phyloP scores from a whole-genome alignment of 2,888 invertebrate genomes.

The Rotaria socialis region DNA sequence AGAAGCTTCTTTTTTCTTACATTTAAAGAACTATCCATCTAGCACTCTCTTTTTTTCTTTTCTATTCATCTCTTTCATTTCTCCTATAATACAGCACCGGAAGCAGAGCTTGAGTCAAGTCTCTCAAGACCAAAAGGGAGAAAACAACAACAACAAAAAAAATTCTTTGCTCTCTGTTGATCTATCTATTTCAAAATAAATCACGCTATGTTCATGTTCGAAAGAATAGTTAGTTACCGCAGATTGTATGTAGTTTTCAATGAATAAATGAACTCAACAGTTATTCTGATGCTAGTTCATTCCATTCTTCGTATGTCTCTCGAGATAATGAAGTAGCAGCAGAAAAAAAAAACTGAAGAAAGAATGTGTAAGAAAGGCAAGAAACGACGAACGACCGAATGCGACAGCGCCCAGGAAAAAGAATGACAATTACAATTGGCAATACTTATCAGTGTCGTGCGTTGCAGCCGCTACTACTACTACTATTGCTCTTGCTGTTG shows the following conservation, averaged over 20 bases:
- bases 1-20: not conserved
- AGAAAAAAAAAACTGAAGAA: not conserved
- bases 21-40: not conserved
- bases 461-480: not conserved
- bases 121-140: not conserved
- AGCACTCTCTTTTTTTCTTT: not conserved
- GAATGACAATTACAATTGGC: slow-evolving; percentile 28
- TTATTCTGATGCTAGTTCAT: not conserved
- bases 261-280: slow-evolving; percentile 12
- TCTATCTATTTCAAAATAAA: not conserved
- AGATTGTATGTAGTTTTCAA: not conserved
- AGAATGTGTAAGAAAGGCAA: not conserved
- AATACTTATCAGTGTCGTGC: slow-evolving; percentile 26
- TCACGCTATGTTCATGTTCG: not conserved
- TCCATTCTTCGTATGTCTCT: slow-evolving; percentile 18
- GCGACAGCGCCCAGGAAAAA: not conserved
- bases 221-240: not conserved
- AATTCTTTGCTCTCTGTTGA: not conserved
- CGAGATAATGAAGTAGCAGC: slow-evolving; percentile 26
- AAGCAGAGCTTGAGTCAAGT: not conserved
- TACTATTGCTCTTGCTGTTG: slow-evolving; percentile 7
- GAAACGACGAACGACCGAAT: not conserved
- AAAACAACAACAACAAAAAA: not conserved
- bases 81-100: not conserved
- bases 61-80: not conserved